Base-by-base conservation (phyloP, 2,113 vertebrate species). In the Synchiropus splendidus region DNA sequence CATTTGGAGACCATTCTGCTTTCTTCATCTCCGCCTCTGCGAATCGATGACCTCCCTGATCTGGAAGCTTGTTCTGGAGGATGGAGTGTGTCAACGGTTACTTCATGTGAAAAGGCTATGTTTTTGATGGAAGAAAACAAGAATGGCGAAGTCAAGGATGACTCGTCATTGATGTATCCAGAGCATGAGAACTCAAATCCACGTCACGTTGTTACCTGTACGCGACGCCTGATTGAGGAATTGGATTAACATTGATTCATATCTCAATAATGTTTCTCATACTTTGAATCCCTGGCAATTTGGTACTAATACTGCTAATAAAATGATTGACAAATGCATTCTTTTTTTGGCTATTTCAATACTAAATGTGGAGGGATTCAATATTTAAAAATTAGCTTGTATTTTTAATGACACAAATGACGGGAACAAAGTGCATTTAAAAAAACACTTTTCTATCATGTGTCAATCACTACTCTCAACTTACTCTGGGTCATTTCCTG, bases 31-130 rank as follows among this genome's bases (percentile, higher is more conserved):
- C 9, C 18, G 6, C 56, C 75, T 30, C 74, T 78, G n/a, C 11
- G 3, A 13, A 61, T 77, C 1, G 68, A 77, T 37, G 91, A 97
- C 39, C 81, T 97, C 40, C 92, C 92, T 1, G 92, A 96, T 74
- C 78, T 97, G 62, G 91, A 97, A 93, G 5, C 18, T 72, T 11
- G 79, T 84, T 18, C 4, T 49, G 2, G 42, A 36, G 1, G 61
- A 70, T 31, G n/a, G n/a, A n/a, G n/a, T n/a, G 48, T 70, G 1
- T 8, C 12, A 1, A 43, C 31, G 5, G 6, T 42, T 2, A 53
- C 75, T 18, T 51, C 45, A 53, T 61, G 45, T 33, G 54, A 84
- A 80, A 63, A 54, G 35, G 54, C n/a, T n/a, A n/a, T 12, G 1
- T 61, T 51, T 59, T 83, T 82, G 2, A 81, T 65, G 42, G 43